Evolutionary conservation across 2,113 vertebrate species (phyloP), one percentile per base, ranked within the genome.

Genomic region (Cairina moschata): DNA sequence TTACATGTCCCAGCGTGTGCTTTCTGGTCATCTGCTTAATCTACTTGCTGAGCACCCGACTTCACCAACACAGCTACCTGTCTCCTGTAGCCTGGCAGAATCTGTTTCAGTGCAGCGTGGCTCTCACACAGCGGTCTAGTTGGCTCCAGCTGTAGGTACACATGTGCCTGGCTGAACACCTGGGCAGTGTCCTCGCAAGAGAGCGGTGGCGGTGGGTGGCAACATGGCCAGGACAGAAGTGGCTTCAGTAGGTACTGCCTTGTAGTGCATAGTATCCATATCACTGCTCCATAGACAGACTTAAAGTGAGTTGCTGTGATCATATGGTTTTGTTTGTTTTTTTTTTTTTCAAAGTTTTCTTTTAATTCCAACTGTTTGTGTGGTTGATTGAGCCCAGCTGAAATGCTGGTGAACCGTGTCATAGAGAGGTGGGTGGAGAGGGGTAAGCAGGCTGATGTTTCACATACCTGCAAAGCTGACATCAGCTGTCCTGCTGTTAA

Each of bases 151-250:
- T 81, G 52, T 54, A 14, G 60, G 23, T 79, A 22, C 28, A 11
- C 12, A 0, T 18, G 28, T 12, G 9, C 46, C 73, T 36, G 13
- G 7, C 54, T 50, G 11, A 6, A 9, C 6, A 11, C 6, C 11
- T 32, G 17, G 8, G 7, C 0, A 0, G 2, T 6, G 73, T 34
- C 23, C 44, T 2, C 13, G 23, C 50, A 36, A 22, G 16, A 17
- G 31, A 66, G 26, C 2, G 17, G 28, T 3, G 2, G 8, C 11
- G 7, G 13, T 1, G 50, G 4, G 25, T n/a, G 50, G 38, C 44
- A 32, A 1, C 15, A 11, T 21, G 52, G 7, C 32, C 23, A 38
- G 17, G 11, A 34, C 36, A 58, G 6, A 38, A 13, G 20, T 68
- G 54, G 21, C 50, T 59, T 74, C 13, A 21, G 4, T 4, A 6